A percentile compares a stretch with the other conserved stretches of the same genome.
Evolutionary conservation across 2,888 invertebrate genomes (phyloP).

Genomic region (Andrena minutula): DNA sequence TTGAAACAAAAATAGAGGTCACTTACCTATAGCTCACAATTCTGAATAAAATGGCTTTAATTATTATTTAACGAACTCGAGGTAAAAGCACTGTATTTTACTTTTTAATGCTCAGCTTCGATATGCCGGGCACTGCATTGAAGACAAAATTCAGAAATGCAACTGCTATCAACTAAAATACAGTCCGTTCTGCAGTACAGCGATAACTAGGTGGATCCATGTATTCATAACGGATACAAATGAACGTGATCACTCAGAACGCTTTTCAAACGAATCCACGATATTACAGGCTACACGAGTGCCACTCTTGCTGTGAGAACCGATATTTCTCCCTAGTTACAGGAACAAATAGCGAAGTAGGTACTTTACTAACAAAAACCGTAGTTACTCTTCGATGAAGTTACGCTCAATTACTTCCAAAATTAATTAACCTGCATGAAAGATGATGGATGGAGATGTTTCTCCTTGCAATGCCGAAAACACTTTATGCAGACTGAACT

Average conservation of each 20-base stretch:
- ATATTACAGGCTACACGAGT: conserved; percentile 25
- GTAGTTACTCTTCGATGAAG: too few relatives aligned
- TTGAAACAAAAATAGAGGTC: neutral
- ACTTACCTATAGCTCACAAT: conserved; percentile 1
- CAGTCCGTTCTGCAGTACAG: conserved; percentile 66
- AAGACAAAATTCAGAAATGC: conserved; percentile 57
- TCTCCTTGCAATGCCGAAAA: neutral
- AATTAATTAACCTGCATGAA: neutral
- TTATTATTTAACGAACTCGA: conserved; percentile 8
- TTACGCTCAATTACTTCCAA: neutral
- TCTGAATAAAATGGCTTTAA: conserved; percentile 3
- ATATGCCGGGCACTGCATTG: conserved; percentile 32
- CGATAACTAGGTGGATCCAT: conserved; percentile 44
- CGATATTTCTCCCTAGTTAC: neutral
- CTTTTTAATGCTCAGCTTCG: conserved; percentile 36
- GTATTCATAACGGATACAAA: conserved; percentile 42
- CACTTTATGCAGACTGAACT: neutral
- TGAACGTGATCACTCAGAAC: conserved; percentile 26
- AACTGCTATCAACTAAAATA: conserved; percentile 71
- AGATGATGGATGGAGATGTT: neutral
- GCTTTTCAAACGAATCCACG: conserved; percentile 38
- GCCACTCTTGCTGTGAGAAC: conserved; percentile 1
- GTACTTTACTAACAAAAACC: conserved; percentile 5
- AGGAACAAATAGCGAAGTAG: neutral
- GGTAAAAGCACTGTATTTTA: conserved; percentile 8